Evolutionary conservation across 2,797 vertebrate genomes (phyloP), one percentile per base, ranked within the genome.

Genomic region (Balearica regulorum): DNA sequence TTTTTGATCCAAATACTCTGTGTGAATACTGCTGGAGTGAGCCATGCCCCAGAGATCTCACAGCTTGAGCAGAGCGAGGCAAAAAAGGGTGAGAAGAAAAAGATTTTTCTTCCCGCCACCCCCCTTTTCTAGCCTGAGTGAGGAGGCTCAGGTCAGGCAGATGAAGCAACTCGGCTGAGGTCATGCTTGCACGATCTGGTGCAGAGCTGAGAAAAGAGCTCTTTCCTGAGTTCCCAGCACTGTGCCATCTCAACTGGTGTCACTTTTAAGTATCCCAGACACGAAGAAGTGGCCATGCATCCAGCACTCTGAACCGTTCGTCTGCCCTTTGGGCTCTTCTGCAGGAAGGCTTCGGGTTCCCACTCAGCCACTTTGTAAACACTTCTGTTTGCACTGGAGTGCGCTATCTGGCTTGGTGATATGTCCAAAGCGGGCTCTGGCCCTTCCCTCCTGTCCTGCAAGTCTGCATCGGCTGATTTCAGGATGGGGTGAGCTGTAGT

Each of bases 321-420:
- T 10, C 15, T 77, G 73, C 73, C 53, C 82, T 53, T 18, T 6
- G 70, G 69, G 64, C 37, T 68, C 35, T 70, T 10, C 39, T 64
- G 73, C 39, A 3, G 84, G 39, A 51, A 44, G 53, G 54, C 8
- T 66, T 46, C 68, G 75, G 53, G 58, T 55, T 87, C 70, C 77
- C 54, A 12, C 29, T 1, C 68, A 9, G 13, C 12, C 29, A 3
- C 69, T 68, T 73, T 18, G 16, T 26, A 4, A 41, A 21, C 37
- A 2, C 41, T 46, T 8, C 13, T 25, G 28, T 29, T 86, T 1
- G 58, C 37, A 0, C 43, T 24, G n/a, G 29, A 12, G 39, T 0
- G 29, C 9, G 4, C 54, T 43, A 3, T 10, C 54, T 24, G 48
- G 22, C 64, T 44, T 13, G 19, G 86, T 11, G 69, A 7, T 20